A percentile compares a stretch with the other conserved stretches of the same genome.
Evolutionary conservation across 2,888 invertebrate genomes (phyloP).

Genomic region (Chaitophorus viminalis): DNA sequence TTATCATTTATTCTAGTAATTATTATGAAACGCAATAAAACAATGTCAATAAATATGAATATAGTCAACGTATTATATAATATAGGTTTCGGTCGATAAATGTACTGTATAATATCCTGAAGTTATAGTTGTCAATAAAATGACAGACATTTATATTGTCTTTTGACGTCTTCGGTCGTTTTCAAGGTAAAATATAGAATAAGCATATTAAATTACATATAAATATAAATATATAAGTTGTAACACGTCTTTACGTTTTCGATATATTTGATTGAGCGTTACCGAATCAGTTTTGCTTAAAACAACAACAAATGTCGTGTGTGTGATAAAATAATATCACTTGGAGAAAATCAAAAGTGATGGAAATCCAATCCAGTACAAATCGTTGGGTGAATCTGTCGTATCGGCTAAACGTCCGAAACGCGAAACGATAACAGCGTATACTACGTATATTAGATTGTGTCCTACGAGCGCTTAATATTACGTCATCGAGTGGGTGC

Average conservation of each 20-base stretch:
- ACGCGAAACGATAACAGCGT: no score
- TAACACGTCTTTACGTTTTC: not conserved
- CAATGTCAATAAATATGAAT: no score
- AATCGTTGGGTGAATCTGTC: not conserved
- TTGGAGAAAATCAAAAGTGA: no score
- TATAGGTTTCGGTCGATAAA: not conserved
- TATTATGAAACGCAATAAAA: no score
- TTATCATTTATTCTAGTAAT: no score
- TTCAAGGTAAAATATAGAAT: not conserved
- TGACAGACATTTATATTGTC: not conserved
- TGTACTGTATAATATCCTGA: not conserved
- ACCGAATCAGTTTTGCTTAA: not conserved
- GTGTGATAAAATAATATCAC: no score
- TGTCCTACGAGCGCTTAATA: not conserved
- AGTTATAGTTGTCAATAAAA: not conserved
- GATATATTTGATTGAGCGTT: no score
- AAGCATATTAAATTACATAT: no score
- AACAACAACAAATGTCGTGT: no score
- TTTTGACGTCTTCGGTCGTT: not conserved
- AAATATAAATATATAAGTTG: not conserved
- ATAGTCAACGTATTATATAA: not conserved
- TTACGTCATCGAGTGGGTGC: not conserved
- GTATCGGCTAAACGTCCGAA: no score
- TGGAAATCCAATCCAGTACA: no score
- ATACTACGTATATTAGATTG: not conserved